These are phyloP conservation scores for Rhinichthys osculus DNA, from an alignment of 2,797 vertebrate genomes.

Conservation along the genomic window DNA sequence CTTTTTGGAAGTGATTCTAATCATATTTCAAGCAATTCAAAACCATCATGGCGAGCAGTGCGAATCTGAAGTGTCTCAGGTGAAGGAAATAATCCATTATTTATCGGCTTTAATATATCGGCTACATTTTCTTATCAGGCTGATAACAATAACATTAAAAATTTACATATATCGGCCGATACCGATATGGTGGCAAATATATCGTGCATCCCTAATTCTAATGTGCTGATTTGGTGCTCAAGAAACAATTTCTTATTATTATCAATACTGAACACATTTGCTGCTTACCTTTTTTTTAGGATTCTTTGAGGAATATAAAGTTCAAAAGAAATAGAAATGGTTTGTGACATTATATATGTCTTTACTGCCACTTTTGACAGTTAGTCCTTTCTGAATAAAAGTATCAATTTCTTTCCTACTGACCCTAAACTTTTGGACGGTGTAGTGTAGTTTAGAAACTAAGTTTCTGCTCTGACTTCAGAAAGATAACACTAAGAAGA, in stretches of 20 bases:
- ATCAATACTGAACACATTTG: neutral
- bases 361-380: neutral
- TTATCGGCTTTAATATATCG: no score
- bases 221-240: neutral
- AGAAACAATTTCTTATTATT: neutral
- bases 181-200: no score
- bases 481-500: conserved; percentile 19
- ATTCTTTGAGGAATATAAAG: neutral
- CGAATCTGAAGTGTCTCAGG: no score
- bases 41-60: no score
- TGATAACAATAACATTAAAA: no score
- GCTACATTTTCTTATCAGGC: no score
- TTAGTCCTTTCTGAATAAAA: neutral
- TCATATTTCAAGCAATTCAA: no score
- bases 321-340: neutral
- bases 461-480: neutral
- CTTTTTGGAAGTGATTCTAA: no score
- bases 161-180: no score
- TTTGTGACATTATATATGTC: neutral
- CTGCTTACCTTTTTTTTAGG: neutral
- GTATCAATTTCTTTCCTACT: neutral
- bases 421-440: neutral
- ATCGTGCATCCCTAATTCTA: neutral
- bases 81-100: no score
- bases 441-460: neutral